phyloP scores from a whole-genome alignment of 2,888 invertebrate species.

The Eilema depressum region DNA sequence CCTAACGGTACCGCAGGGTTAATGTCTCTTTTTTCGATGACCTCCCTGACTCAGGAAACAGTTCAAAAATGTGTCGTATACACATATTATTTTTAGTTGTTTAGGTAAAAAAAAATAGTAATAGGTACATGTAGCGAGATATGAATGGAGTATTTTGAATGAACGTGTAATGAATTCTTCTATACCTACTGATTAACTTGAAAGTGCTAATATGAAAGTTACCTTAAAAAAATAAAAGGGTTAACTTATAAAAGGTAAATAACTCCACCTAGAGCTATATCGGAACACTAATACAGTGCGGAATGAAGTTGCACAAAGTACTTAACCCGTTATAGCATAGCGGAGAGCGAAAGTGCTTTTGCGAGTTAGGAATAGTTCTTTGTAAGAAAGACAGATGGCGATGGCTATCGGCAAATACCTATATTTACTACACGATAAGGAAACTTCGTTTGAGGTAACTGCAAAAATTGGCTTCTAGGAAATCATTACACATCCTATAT shows the following conservation, averaged over 20 bases:
- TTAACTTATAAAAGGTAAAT: conserved; percentile 12
- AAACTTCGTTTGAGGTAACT: not conserved
- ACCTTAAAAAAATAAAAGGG: not conserved
- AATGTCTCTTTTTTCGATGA: conserved; percentile 31
- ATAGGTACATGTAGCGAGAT: not conserved
- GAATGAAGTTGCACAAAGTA: conserved; percentile 4
- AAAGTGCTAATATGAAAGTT: not conserved
- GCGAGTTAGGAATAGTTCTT: conserved; percentile 27
- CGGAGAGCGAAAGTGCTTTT: conserved; percentile 34
- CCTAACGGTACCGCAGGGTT: conserved; percentile 44
- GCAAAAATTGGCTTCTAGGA: not conserved
- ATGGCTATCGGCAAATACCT: not conserved
- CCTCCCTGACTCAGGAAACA: conserved; percentile 22
- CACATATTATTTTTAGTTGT: conserved; percentile 13
- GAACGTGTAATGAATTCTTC: not conserved
- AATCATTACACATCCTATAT: not conserved
- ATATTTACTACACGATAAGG: not conserved
- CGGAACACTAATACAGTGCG: conserved; percentile 6
- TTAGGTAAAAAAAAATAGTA: not conserved
- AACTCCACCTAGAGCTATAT: conserved; percentile 44
- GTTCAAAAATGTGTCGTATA: conserved; percentile 24
- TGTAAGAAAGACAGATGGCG: conserved; percentile 36
- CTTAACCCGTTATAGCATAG: not conserved
- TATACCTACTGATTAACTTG: too few species aligned
- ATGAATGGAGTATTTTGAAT: conserved; percentile 12